Evolutionary conservation across 2,113 vertebrate genomes (phyloP).

Genomic region (Lampris incognitus): DNA sequence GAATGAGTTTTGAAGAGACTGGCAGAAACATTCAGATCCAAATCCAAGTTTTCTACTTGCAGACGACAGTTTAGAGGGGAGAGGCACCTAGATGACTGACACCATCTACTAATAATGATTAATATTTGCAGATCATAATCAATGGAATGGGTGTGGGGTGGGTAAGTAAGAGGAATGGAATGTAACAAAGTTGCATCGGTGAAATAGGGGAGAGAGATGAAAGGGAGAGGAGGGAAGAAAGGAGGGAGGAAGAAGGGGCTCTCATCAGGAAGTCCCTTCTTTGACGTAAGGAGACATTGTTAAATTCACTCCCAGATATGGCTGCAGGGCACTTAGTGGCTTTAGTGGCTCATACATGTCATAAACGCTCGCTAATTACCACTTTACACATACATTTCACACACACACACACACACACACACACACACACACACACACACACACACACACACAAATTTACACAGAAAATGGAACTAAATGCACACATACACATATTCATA

Average conservation of each 20-base stretch:
- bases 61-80: too few species aligned
- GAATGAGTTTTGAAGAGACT: too few species aligned
- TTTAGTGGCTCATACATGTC: slow-evolving; percentile 18
- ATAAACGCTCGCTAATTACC: slow-evolving; percentile 32
- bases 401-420: slow-evolving; percentile 27
- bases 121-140: too few species aligned
- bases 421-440: slow-evolving; percentile 20
- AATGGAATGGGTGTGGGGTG: neutral
- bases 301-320: slow-evolving; percentile 19
- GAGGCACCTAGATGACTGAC: too few species aligned
- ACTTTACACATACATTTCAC: slow-evolving; percentile 5
- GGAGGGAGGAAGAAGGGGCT: neutral
- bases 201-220: neutral
- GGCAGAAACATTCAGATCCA: too few species aligned
- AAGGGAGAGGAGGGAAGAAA: neutral
- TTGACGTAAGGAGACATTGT: slow-evolving; percentile 31
- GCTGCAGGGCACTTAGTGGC: slow-evolving; percentile 8
- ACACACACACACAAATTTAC: neutral
- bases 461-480: neutral
- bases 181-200: neutral
- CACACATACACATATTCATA: neutral
- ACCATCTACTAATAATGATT: too few species aligned
- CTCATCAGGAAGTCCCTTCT: neutral
- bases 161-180: neutral
- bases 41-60: too few species aligned